Conservation (phyloP, 2,113 vertebrate genomes). For the Rhagologus leucostigma region DNA sequence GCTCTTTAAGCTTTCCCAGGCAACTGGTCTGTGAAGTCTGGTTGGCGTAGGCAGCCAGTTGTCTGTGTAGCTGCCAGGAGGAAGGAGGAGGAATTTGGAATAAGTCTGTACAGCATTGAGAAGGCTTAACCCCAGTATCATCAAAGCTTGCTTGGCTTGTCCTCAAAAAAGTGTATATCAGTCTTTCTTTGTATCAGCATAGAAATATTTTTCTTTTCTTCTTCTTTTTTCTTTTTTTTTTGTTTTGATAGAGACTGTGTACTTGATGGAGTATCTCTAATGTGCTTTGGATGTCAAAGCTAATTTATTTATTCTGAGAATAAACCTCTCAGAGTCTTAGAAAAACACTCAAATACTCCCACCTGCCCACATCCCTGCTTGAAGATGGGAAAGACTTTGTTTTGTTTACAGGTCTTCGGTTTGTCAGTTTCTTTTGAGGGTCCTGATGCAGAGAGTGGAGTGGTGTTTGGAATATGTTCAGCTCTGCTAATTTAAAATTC, state of each 20-base stretch:
- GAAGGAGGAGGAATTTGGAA: neutral
- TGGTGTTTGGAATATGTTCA: neutral
- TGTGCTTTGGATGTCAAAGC: neutral
- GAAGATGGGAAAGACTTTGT: neutral
- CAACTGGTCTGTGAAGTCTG: conserved; percentile 3
- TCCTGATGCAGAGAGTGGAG: neutral
- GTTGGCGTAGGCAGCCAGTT: neutral
- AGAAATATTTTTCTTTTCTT: too few relatives aligned
- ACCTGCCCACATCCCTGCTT: neutral
- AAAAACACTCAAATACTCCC: neutral
- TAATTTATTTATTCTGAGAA: neutral
- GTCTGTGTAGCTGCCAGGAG: neutral
- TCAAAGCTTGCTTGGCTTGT: neutral
- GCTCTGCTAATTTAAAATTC: neutral
- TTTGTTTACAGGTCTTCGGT: neutral
- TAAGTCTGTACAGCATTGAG: neutral
- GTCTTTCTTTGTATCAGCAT: neutral
- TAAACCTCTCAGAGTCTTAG: neutral
- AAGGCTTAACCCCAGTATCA: neutral
- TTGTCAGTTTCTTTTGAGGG: neutral
- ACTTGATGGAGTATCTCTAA: neutral
- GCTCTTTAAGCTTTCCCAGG: neutral
- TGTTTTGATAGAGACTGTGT: neutral
- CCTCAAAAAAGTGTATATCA: neutral
- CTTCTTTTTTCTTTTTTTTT: neutral